Evolutionary conservation across 2,888 invertebrate species (phyloP).

Genomic region (Lissocephala sabroskyi): DNA sequence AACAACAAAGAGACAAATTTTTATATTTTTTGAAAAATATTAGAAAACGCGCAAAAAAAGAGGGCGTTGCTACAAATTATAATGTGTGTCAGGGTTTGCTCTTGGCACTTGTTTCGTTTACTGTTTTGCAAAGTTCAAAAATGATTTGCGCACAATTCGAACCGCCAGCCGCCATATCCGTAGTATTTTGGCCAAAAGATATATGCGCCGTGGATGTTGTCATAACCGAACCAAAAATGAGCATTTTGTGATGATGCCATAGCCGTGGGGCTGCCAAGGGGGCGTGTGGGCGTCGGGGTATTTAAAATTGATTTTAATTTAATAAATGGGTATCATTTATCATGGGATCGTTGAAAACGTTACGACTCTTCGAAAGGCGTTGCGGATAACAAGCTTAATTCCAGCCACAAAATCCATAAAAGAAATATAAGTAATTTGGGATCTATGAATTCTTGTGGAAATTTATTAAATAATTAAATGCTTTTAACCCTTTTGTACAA

Average conservation of each 20-base stretch:
- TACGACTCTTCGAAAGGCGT: no score
- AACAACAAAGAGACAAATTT: no score
- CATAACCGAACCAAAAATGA: slow-evolving; percentile 51
- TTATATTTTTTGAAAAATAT: slow-evolving; percentile 5
- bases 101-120: slow-evolving; percentile 51
- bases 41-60: slow-evolving; percentile 22
- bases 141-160: slow-evolving; percentile 38
- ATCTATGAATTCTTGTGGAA: no score
- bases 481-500: no score
- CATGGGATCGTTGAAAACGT: slow-evolving; percentile 6
- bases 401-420: no score
- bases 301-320: no score
- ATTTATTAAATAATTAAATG: no score
- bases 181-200: slow-evolving; percentile 34
- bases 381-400: no score
- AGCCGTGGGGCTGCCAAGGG: no score
- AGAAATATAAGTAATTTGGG: no score
- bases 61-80: slow-evolving; percentile 49
- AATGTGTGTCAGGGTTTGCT: slow-evolving; percentile 60
- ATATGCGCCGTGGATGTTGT: slow-evolving; percentile 35
- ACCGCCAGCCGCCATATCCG: not conserved
- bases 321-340: slow-evolving; percentile 14
- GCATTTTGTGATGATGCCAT: slow-evolving; percentile 52
- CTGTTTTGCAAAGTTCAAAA: slow-evolving; percentile 41
- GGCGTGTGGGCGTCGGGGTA: slow-evolving; percentile 22